Evolutionary conservation across 2,113 vertebrate species (phyloP).

Genomic region (Oryctolagus cuniculus): mOryCun1.1 NC_091434.1:120123001-120123500

Average conservation of each 20-base stretch:
- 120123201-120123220: background rate
- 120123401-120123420: background rate
- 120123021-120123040: too few species aligned
- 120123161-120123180: background rate
- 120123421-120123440: background rate
- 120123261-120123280: too few species aligned
- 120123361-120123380: background rate
- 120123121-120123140: background rate
- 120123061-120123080: background rate
- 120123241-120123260: background rate
- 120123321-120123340: background rate
- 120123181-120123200: background rate
- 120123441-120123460: background rate
- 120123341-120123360: background rate
- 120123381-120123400: background rate
- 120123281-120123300: background rate
- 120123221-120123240: background rate
- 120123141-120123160: background rate
- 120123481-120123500: background rate
- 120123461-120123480: background rate
- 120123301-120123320: background rate
- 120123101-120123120: background rate
- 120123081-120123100: background rate
- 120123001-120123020: too few species aligned
- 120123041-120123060: too few species aligned